phyloP scores from a whole-genome alignment of 2,113 vertebrate species.

The Protomyctophum bolini region DNA sequence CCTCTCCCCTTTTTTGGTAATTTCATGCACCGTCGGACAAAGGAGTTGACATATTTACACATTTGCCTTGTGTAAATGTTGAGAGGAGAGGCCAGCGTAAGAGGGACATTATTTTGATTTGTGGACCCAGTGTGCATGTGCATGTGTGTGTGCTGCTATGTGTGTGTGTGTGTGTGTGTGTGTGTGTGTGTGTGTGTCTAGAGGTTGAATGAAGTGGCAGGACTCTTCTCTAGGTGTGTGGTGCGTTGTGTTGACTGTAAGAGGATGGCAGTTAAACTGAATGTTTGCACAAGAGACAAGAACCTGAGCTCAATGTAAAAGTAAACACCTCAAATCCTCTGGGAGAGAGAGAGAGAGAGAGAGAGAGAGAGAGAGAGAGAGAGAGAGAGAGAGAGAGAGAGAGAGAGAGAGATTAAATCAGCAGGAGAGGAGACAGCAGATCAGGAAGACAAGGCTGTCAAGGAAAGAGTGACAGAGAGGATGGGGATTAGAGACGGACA shows the following conservation, averaged over 20 bases:
- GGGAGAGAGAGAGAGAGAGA: neutral
- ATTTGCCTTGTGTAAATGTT: constrained; percentile 59
- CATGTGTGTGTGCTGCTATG: too few relatives aligned
- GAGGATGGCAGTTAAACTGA: constrained; percentile 27
- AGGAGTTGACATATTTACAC: constrained; percentile 60
- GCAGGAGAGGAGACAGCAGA: too few relatives aligned
- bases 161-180: constrained; percentile 16
- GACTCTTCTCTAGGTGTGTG: constrained; percentile 23
- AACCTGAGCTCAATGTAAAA: constrained; percentile 36
- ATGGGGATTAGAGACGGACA: too few relatives aligned
- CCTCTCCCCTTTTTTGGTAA: constrained; percentile 31
- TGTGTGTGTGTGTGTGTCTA: constrained; percentile 14
- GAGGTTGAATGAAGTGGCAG: constrained; percentile 44
- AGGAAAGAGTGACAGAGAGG: too few relatives aligned
- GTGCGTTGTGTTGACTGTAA: constrained; percentile 20
- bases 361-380: neutral
- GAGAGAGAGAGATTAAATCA: constrained; percentile 12
- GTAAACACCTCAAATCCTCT: constrained; percentile 35
- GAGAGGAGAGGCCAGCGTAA: constrained; percentile 44
- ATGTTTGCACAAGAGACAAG: constrained; percentile 45
- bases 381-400: constrained; percentile 7
- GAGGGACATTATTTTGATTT: constrained; percentile 65
- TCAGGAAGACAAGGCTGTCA: too few relatives aligned
- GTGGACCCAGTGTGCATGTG: constrained; percentile 35
- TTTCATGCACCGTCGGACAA: constrained; percentile 59